These are phyloP conservation scores for Drosophila subpulchrella DNA, from an alignment of 1,140 invertebrate species.

Conservation along the genomic window DNA sequence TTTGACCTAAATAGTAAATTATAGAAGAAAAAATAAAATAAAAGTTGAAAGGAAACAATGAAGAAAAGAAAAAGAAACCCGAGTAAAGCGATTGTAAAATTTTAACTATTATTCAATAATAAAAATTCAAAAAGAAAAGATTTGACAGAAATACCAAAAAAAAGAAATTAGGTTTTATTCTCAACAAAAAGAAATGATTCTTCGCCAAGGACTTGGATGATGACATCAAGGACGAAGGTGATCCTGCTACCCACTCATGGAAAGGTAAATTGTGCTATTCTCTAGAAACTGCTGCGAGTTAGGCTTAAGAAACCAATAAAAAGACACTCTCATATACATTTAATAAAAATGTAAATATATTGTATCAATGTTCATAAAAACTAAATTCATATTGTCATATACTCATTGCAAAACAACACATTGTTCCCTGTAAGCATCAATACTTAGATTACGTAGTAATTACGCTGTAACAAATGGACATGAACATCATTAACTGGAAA, in stretches of 20 bases:
- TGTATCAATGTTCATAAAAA: constrained; percentile 24
- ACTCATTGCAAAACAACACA: constrained; percentile 29
- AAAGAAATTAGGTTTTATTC: constrained; percentile 37
- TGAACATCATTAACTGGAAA: constrained; percentile 13
- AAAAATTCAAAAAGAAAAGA: constrained; percentile 75
- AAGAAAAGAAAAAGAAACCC: constrained; percentile 50
- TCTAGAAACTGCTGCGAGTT: constrained; percentile 3
- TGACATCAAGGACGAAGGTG: neutral
- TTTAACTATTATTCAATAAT: constrained; percentile 84
- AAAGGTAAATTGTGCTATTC: constrained; percentile 40
- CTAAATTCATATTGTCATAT: constrained; percentile 17
- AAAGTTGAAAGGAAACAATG: constrained; percentile 59
- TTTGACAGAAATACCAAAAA: constrained; percentile 69
- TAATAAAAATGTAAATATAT: constrained; percentile 26
- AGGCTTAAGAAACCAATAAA: constrained; percentile 6
- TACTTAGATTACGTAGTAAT: constrained; percentile 22
- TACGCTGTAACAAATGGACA: constrained; percentile 3
- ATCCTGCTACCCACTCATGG: neutral
- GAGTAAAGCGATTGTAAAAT: constrained; percentile 80
- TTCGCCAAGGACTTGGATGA: neutral
- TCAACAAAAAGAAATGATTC: neutral
- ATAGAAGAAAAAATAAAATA: constrained; percentile 64
- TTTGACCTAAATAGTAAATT: constrained; percentile 81
- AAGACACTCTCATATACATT: neutral
- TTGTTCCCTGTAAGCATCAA: constrained; percentile 47